Conservation (phyloP, 1,140 invertebrate genomes). For the Paralvinella palmiformis region DNA sequence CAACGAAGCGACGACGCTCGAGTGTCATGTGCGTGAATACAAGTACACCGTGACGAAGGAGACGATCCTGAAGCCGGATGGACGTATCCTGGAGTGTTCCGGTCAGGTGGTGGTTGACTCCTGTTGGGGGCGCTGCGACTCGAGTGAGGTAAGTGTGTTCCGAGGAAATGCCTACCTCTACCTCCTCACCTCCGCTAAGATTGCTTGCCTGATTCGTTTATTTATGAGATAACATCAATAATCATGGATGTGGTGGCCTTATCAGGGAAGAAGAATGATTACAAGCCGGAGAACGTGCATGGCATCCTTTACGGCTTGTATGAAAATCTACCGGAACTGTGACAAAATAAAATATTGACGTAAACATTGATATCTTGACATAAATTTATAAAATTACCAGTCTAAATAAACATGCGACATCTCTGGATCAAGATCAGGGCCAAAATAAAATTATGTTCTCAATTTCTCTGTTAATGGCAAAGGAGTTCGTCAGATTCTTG, state of each 20-base stretch:
- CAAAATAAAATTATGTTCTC: too few species aligned
- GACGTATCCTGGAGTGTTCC: constrained; percentile 61
- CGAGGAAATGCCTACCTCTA: not conserved
- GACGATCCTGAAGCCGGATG: constrained; percentile 42
- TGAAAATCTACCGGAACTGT: not conserved
- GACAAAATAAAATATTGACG: too few species aligned
- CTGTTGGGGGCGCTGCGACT: constrained; percentile 77
- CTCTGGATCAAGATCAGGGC: too few species aligned
- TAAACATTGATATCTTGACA: too few species aligned
- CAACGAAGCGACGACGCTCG: constrained; percentile 35
- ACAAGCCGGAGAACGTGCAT: not conserved
- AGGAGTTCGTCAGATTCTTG: too few species aligned
- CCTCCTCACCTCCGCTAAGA: not conserved
- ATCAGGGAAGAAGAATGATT: not conserved
- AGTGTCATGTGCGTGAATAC: constrained; percentile 53
- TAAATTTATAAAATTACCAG: too few species aligned
- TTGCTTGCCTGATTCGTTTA: not conserved
- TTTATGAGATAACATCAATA: not conserved
- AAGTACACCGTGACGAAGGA: constrained; percentile 44
- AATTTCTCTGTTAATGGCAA: too few species aligned
- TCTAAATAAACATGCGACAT: too few species aligned
- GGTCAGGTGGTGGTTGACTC: constrained; percentile 66
- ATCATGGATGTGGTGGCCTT: not conserved
- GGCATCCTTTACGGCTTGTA: not conserved
- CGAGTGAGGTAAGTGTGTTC: constrained; percentile 61